Conservation (phyloP, 2,888 invertebrate genomes). For the Pelosia muscerda region DNA sequence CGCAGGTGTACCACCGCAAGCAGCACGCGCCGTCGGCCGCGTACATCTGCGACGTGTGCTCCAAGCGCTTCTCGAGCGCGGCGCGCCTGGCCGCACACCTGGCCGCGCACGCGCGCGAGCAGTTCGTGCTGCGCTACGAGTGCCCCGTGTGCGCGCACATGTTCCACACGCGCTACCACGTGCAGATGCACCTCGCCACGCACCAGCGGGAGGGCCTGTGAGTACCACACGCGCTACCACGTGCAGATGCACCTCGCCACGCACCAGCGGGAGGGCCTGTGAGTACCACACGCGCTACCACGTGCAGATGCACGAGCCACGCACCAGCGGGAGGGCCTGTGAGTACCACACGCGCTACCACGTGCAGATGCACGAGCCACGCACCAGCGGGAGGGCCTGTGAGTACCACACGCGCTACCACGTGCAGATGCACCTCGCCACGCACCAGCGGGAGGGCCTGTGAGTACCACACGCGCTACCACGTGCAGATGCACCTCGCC, state of each 20-base stretch:
- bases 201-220: slow-evolving; percentile 62
- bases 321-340: too few species aligned
- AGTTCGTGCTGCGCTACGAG: slow-evolving; percentile 74
- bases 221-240: slow-evolving; percentile 58
- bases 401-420: too few species aligned
- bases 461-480: too few species aligned
- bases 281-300: slow-evolving; percentile 23
- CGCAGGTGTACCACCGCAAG: slow-evolving; percentile 76
- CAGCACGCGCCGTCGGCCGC: slow-evolving; percentile 64
- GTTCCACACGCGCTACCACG: slow-evolving; percentile 80
- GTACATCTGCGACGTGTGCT: slow-evolving; percentile 73
- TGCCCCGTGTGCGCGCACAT: slow-evolving; percentile 83
- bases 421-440: too few species aligned
- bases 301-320: too few species aligned
- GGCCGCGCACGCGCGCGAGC: slow-evolving; percentile 61
- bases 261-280: slow-evolving; percentile 61
- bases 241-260: slow-evolving; percentile 75
- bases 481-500: too few species aligned
- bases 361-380: too few species aligned
- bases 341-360: too few species aligned
- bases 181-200: slow-evolving; percentile 75
- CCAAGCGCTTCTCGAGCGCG: slow-evolving; percentile 71
- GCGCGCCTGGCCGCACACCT: slow-evolving; percentile 70
- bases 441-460: too few species aligned
- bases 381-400: too few species aligned